phyloP scores from a whole-genome alignment of 2,113 vertebrate genomes.

The Cyphomyrus discorhynchus region DNA sequence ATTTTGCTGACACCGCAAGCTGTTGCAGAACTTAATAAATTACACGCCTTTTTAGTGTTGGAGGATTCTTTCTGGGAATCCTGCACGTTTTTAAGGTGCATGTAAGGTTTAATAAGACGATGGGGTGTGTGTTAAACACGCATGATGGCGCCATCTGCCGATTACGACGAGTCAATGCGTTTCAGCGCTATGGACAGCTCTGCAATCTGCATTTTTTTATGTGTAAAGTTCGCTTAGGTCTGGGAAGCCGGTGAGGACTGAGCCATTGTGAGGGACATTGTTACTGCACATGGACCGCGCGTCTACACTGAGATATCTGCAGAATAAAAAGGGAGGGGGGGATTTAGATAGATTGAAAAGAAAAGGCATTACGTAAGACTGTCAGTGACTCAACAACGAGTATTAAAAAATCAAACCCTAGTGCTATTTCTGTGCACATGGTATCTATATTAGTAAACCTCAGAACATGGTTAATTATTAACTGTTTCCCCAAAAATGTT shows the following conservation, averaged over 20 bases:
- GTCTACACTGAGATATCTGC: background rate
- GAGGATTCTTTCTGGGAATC: slow-evolving; percentile 19
- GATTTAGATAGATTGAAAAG: background rate
- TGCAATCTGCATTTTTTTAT: slow-evolving; percentile 31
- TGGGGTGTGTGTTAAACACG: background rate
- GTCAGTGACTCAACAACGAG: slow-evolving; percentile 37
- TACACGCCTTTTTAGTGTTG: background rate
- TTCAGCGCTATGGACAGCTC: slow-evolving; percentile 29
- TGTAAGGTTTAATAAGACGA: slow-evolving; percentile 5
- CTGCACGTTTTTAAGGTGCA: slow-evolving; percentile 23
- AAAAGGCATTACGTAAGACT: slow-evolving; percentile 25
- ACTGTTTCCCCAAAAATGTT: background rate
- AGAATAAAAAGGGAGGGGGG: background rate
- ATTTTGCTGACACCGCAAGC: background rate
- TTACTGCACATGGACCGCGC: slow-evolving; percentile 16
- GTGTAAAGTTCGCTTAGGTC: slow-evolving; percentile 26
- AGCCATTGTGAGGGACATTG: slow-evolving; percentile 7
- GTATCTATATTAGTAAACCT: background rate
- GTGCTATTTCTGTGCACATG: slow-evolving; percentile 29
- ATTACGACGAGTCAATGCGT: slow-evolving; percentile 11
- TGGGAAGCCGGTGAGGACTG: slow-evolving; percentile 29
- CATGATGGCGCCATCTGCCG: slow-evolving; percentile 44
- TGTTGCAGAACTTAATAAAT: slow-evolving; percentile 3
- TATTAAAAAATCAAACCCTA: slow-evolving; percentile 19
- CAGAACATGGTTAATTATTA: background rate